Evolutionary conservation across 2,888 invertebrate genomes (phyloP).

Genomic region (Apodemia duryi): DNA sequence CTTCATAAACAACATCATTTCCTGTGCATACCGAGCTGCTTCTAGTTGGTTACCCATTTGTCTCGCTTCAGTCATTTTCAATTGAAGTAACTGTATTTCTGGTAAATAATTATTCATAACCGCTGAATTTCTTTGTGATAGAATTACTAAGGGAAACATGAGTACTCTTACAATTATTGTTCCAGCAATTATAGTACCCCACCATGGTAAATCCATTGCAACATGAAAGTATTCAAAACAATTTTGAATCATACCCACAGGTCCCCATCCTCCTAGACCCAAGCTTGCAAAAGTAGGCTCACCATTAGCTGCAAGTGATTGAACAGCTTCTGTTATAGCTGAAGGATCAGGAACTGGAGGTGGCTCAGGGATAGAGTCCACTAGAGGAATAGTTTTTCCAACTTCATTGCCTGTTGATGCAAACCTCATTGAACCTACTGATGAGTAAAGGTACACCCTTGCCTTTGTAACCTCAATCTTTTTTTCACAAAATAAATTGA

Average conservation of each 20-base stretch:
- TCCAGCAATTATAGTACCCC: slow-evolving; percentile 90
- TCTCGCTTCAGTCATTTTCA: slow-evolving; percentile 92
- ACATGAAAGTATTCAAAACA: slow-evolving; percentile 91
- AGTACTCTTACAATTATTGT: slow-evolving; percentile 86
- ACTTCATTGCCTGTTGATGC: slow-evolving; percentile 52
- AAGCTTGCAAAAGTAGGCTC: slow-evolving; percentile 89
- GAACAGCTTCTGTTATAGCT: slow-evolving; percentile 53
- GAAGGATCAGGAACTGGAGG: slow-evolving; percentile 66
- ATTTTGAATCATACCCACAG: slow-evolving; percentile 89
- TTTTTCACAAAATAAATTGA: slow-evolving; percentile 59
- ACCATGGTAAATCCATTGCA: slow-evolving; percentile 93
- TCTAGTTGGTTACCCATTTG: slow-evolving; percentile 89
- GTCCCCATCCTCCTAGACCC: slow-evolving; percentile 91
- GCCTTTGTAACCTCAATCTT: slow-evolving; percentile 73
- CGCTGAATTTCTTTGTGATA: slow-evolving; percentile 89
- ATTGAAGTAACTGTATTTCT: slow-evolving; percentile 88
- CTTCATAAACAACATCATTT: slow-evolving; percentile 90
- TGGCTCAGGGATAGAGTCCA: slow-evolving; percentile 67
- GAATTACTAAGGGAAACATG: slow-evolving; percentile 92
- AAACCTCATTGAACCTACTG: slow-evolving; percentile 56
- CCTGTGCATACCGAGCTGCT: slow-evolving; percentile 86
- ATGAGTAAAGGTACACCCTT: slow-evolving; percentile 62
- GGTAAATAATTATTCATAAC: slow-evolving; percentile 92
- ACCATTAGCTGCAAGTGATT: slow-evolving; percentile 73
- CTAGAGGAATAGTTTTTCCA: slow-evolving; percentile 44